Evolutionary conservation across 2,888 invertebrate species (phyloP), one percentile per base, ranked within the genome.

Genomic region (Eupithecia subumbrata): DNA sequence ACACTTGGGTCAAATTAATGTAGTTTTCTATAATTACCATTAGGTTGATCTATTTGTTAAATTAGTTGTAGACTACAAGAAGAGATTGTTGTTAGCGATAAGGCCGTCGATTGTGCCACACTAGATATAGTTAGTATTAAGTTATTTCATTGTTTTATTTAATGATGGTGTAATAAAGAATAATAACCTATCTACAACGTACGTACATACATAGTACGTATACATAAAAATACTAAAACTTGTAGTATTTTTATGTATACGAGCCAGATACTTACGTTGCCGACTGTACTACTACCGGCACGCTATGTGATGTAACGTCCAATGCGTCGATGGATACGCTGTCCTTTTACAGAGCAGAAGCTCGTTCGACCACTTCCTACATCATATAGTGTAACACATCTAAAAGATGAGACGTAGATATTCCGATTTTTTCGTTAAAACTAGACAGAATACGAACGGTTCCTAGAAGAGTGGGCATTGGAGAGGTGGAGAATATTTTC

Each of bases 261-360:
- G n/a, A n/a, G 48, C n/a, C 8, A 52, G 64, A 64, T 64, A 34
- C 64, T 64, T 18, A 18, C 34, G 64, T 9, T 8, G 64, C 30
- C 4, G 64, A 64, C 34, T 16, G 18, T 64, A 34, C 8, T 9
- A 18, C 30, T 64, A 18, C 64, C 34, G 64, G 64, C 34, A 64
- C 34, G 64, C 34, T 30, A 64, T 9, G 64, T 64, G 64, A 64
- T 64, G 64, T 64, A 34, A 64, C 64, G 34, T 64, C 64, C 64
- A 34, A 64, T 9, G 64, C 64, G 34, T 64, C 8, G 64, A 64
- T 34, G 64, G 64, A 34, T 64, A 64, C 64, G 64, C 64, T 64
- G 34, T 64, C 64, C 64, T 64, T 64, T 64, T 34, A 34, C 34
- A 64, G 18, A 64, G 16, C 34, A 18, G 18, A 4, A 64, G 34